These are phyloP conservation scores for Drusus annulatus DNA, from an alignment of 1,140 invertebrate species.

Conservation along the genomic window DNA sequence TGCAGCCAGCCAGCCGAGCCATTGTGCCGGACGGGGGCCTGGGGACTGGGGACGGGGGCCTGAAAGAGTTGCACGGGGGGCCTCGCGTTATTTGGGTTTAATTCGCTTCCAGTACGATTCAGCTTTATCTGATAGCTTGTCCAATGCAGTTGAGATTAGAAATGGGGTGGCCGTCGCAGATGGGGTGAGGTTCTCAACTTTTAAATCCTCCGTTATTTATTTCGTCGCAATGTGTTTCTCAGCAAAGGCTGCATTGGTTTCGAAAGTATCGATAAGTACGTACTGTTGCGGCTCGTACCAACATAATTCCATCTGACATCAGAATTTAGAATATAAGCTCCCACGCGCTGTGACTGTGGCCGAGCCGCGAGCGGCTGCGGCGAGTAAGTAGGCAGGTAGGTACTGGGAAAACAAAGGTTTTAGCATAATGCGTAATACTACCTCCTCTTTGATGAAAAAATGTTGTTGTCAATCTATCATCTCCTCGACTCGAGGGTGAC, in stretches of 20 bases:
- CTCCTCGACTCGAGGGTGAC: not conserved
- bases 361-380: too few relatives aligned
- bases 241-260: too few relatives aligned
- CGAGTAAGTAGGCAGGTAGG: too few relatives aligned
- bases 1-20: not conserved
- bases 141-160: slow-evolving; percentile 51
- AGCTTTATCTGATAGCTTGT: slow-evolving; percentile 58
- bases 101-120: slow-evolving; percentile 54
- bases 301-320: too few relatives aligned
- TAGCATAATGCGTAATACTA: not conserved
- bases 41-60: too few relatives aligned
- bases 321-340: too few relatives aligned
- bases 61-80: not conserved
- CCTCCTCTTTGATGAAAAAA: not conserved
- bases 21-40: not conserved
- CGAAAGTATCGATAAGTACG: too few relatives aligned
- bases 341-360: too few relatives aligned
- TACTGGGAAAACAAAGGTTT: not conserved
- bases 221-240: too few relatives aligned
- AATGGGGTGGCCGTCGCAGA: slow-evolving; percentile 4
- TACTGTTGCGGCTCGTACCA: too few relatives aligned
- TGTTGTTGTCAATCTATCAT: not conserved
- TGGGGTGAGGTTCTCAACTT: slow-evolving; percentile 2
- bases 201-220: too few relatives aligned
- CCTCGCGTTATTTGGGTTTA: slow-evolving; percentile 42